Percentiles rank a stretch among this genome's conserved stretches.
These are phyloP conservation scores for Cottoperca gobio DNA, from an alignment of 2,797 vertebrate species.

Conservation along the genomic window DNA sequence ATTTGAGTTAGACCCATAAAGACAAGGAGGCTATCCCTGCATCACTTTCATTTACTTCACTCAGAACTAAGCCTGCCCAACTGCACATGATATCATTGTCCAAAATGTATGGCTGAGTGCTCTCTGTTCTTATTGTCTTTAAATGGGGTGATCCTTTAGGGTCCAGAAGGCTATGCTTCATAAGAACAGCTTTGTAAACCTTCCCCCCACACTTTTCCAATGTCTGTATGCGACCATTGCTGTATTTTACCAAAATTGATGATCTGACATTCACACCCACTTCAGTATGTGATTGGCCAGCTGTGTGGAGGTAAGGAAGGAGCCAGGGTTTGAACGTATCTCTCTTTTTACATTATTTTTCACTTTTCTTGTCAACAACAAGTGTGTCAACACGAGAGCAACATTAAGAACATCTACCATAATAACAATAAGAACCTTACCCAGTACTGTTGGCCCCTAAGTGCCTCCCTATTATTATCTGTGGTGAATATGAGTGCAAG, in stretches of 20 bases:
- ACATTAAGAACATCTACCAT: neutral
- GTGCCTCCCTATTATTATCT: too few species aligned
- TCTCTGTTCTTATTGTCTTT: too few species aligned
- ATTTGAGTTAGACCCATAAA: neutral
- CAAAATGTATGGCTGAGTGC: neutral
- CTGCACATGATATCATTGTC: neutral
- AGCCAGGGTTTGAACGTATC: neutral
- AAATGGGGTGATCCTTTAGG: too few species aligned
- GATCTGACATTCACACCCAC: too few species aligned
- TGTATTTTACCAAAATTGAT: too few species aligned
- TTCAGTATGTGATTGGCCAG: neutral
- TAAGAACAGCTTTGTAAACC: too few species aligned
- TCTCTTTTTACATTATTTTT: neutral
- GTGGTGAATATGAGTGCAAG: too few species aligned
- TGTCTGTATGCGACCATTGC: too few species aligned
- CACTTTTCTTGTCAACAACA: neutral
- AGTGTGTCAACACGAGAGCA: too few species aligned
- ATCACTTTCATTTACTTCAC: neutral
- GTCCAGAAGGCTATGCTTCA: too few species aligned
- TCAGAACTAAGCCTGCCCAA: neutral
- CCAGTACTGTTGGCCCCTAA: too few species aligned
- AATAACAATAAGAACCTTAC: neutral
- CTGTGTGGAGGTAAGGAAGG: neutral
- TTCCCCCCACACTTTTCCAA: too few species aligned
- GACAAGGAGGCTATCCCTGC: neutral